Conservation (phyloP, 1,140 invertebrate genomes). For the Globodera rostochiensis region DNA sequence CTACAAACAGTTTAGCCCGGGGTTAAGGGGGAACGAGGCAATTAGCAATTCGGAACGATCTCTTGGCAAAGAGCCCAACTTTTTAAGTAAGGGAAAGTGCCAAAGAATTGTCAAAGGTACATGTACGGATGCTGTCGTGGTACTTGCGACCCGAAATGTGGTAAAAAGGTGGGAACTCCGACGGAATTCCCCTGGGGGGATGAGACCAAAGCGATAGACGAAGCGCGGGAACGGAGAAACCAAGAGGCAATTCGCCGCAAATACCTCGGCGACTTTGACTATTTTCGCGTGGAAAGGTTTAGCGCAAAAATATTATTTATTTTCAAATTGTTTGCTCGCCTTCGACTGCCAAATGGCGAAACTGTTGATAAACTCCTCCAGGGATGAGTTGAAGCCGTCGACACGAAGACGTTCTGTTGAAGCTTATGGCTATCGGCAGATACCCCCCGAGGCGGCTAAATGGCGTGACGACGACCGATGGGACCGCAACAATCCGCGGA, state of each 20-base stretch:
- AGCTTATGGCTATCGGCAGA: not conserved
- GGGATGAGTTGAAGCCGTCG: not conserved
- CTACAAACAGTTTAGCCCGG: slow-evolving; percentile 6
- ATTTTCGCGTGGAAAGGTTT: not conserved
- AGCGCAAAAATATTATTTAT: not conserved
- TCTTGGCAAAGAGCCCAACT: not conserved
- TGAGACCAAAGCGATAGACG: not conserved
- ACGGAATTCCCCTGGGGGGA: not conserved
- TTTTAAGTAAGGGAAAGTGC: not conserved
- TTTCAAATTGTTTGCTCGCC: not conserved
- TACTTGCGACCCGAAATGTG: slow-evolving; percentile 21
- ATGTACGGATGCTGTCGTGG: slow-evolving; percentile 21
- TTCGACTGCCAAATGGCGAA: not conserved
- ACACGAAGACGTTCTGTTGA: not conserved
- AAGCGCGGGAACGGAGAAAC: not conserved
- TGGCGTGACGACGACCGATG: slow-evolving; percentile 23
- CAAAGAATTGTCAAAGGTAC: slow-evolving; percentile 5
- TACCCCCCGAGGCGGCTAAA: not conserved
- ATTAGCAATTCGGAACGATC: not conserved
- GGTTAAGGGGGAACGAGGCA: not conserved
- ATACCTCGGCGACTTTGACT: slow-evolving; percentile 21
- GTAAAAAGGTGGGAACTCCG: not conserved
- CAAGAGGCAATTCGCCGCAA: slow-evolving; percentile 16
- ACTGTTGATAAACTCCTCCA: not conserved
- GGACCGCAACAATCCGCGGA: slow-evolving; percentile 22